Percentiles rank a stretch among this genome's conserved stretches.
These are phyloP conservation scores for Lagenorhynchus albirostris DNA, from an alignment of 2,113 vertebrate species.

Conservation along the genomic window DNA sequence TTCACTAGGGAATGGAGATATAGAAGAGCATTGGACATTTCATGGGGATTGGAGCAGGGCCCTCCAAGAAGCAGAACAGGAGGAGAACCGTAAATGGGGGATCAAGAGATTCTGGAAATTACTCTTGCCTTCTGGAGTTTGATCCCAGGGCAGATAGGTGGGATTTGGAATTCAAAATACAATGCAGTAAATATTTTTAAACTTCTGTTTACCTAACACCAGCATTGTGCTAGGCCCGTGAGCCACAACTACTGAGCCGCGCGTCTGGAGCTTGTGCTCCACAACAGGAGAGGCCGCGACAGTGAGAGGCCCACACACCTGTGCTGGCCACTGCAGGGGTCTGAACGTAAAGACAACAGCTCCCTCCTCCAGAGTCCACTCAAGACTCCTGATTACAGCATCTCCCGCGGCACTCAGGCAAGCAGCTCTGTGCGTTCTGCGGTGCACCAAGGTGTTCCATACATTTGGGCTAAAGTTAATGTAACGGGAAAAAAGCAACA, in stretches of 20 bases:
- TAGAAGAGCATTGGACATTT: not conserved
- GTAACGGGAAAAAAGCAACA: not conserved
- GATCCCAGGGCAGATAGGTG: not conserved
- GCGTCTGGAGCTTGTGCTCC: no score
- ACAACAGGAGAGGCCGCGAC: no score
- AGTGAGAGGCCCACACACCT: no score
- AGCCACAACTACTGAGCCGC: no score
- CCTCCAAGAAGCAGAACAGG: not conserved
- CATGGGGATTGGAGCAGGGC: not conserved
- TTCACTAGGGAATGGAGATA: not conserved
- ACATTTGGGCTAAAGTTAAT: constrained; percentile 25
- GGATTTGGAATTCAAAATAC: not conserved
- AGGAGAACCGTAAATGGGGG: not conserved
- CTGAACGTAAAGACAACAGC: not conserved
- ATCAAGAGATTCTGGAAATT: not conserved
- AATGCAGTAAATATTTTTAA: not conserved
- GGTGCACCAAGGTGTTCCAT: not conserved
- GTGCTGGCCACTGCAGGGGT: not conserved
- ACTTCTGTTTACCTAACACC: not conserved
- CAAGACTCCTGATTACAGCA: not conserved
- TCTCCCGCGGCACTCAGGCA: not conserved
- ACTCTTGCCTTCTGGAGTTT: not conserved
- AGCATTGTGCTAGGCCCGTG: not conserved
- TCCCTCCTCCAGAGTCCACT: not conserved
- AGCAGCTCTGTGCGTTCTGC: not conserved